A percentile compares a stretch with the other conserved stretches of the same genome.
phyloP scores from a whole-genome alignment of 2,888 invertebrate genomes.

The Pherbina coryleti region DNA sequence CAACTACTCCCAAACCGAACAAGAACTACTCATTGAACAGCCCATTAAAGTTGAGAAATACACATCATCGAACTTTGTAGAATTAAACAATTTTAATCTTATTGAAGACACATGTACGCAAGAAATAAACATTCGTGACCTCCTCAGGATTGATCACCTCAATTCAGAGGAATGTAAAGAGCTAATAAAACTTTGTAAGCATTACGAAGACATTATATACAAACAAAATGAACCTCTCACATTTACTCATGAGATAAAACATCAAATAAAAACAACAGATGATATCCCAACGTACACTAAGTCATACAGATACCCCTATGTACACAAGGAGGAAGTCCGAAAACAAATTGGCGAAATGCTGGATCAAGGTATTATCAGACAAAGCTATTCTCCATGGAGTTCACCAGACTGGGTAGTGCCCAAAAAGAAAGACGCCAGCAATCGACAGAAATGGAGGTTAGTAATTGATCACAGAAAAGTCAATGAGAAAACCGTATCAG shows the following conservation, averaged over 20 bases:
- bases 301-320: constrained; percentile 33
- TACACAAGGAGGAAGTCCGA: constrained; percentile 31
- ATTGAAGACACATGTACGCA: no score
- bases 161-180: neutral
- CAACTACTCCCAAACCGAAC: no score
- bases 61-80: no score
- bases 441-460: constrained; percentile 34
- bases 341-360: constrained; percentile 34
- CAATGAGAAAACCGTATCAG: constrained; percentile 25
- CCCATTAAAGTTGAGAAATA: no score
- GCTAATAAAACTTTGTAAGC: neutral
- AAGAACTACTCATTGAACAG: no score
- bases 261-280: constrained; percentile 45
- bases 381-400: constrained; percentile 32
- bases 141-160: neutral
- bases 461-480: constrained; percentile 39
- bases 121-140: neutral
- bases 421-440: constrained; percentile 30
- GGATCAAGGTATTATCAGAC: constrained; percentile 31
- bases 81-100: no score
- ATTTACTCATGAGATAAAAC: constrained; percentile 26
- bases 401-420: constrained; percentile 38
- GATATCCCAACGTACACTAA: constrained; percentile 46
- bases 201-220: constrained; percentile 1
- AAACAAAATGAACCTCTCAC: neutral